Base-by-base conservation (phyloP, 1,140 invertebrate species). In the Batillaria attramentaria region DNA sequence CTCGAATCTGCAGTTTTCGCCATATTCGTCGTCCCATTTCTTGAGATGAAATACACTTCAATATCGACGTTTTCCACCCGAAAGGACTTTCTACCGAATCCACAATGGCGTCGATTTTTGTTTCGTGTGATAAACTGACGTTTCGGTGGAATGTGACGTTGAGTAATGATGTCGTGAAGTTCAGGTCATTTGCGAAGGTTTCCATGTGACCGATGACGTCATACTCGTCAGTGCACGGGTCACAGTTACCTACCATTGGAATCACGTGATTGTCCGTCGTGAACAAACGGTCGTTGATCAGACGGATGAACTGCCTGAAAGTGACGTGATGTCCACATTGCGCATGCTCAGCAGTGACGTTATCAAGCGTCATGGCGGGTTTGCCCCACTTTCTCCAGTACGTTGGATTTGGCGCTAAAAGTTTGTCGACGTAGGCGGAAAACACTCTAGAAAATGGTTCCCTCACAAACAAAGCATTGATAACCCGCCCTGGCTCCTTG, bases 371-470 rank as follows among this genome's bases (percentile, higher is more conserved):
- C 73, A 75, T 57, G 13, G 57, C 37, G 37, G 42, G 68, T 18
- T 70, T 43, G 41, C 68, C 68, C 68, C 68, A 70, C n/a, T 70
- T 33, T 5, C 16, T 3, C 68, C 68, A 70, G 41, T 42, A 70
- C 18, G 33, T 70, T n/a, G 68, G 68, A 20, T 70, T 70, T 0
- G 68, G 68, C 31, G 68, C 42, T 5, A 70, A 5, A 3, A 70
- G 41, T 31, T 70, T 70, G 28, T 70, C 68, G 41, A 46, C 68
- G 42, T 70, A 70, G 68, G 68, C 68, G 37, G 68, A 70, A 46
- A 70, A 70, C 2, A 70, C 39, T 20, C 68, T 24, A 3, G 68
- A 70, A 20, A 70, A 70, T 43, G 68, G 68, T 31, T 70, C 68
- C 20, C 68, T 43, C n/a, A 70, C 68, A 28, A 70, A 70, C 41